Base-by-base conservation (phyloP, 23 tunicate genomes). In the Botrylloides violaceus region DNA sequence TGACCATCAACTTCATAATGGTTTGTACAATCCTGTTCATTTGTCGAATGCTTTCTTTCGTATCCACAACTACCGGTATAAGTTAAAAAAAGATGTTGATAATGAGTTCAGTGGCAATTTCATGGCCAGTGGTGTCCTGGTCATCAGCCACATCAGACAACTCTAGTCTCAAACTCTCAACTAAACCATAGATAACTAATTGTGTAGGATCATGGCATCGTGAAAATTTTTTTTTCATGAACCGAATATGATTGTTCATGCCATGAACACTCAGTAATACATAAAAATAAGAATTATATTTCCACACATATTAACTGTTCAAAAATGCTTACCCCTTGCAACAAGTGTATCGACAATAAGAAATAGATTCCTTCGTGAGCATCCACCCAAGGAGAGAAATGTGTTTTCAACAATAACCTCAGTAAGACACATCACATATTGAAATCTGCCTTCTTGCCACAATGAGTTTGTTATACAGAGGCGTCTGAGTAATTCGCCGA, bases 401-500 rank as follows among this genome's bases (percentile, higher is more conserved):
- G 77, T 78, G 24, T 72, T 35, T 7, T 38, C 29, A 9, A 88
- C 88, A 26, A 88, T 63, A 29, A 82, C 59, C 56, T 88, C 84
- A 12, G 78, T 61, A 9, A 88, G 59, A n/a, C 82, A 59, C n/a
- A 88, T 77, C n/a, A 88, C 76, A 47, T 88, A 88, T 20, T 81
- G 83, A 61, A 88, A 88, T 22, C 96, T 61, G 61, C 76, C 59
- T 20, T 76, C 43, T 20, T 86, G 64, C 18, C 35, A 20, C 29
- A 81, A 83, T 66, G 84, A 82, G 4, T 77, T 76, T 15, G 84
- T 73, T 20, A 88, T 65, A 61, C 81, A 75, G n/a, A 88, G 71
- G 2, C 96, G 66, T 32, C 96, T 72, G 38, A 88, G 49, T 48
- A 82, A 49, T 68, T 88, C 96, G n/a, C 96, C 96, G 29, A 82